Percentiles rank a stretch among this genome's conserved stretches.
phyloP scores from a whole-genome alignment of 2,888 invertebrate genomes.

The Bugulina stolonifera region DNA sequence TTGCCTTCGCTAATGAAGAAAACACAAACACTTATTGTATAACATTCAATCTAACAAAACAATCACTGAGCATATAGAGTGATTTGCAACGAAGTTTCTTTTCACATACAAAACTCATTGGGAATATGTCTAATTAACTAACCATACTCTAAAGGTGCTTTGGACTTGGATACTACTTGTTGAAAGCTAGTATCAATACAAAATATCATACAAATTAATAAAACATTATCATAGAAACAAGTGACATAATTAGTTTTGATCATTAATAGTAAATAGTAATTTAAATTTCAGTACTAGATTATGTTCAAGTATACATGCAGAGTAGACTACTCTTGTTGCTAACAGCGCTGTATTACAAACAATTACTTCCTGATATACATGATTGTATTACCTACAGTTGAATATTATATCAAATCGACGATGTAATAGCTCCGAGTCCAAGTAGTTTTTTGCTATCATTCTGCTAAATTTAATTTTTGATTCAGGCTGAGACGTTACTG shows the following conservation, averaged over 20 bases:
- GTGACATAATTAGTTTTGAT: background rate
- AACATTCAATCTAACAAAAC: slow-evolving; percentile 9
- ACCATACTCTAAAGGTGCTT: slow-evolving; percentile 14
- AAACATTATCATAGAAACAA: background rate
- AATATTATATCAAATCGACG: no score
- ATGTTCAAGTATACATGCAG: no score
- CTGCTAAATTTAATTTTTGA: no score
- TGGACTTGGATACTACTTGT: background rate
- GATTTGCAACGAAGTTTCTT: background rate
- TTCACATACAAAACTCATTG: background rate
- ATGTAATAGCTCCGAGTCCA: no score
- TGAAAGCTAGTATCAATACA: background rate
- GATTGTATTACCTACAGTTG: no score
- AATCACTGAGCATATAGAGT: background rate
- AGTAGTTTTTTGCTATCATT: no score
- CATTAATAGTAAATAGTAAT: no score
- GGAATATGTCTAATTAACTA: slow-evolving; percentile 1
- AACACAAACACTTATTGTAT: slow-evolving; percentile 22
- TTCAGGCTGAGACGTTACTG: no score
- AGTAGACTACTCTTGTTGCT: no score
- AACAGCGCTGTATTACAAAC: no score
- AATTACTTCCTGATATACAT: no score
- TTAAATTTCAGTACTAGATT: no score
- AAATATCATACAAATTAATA: background rate
- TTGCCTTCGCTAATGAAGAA: background rate